Base-by-base conservation (phyloP, 2,888 invertebrate genomes). In the Dynastes maya region DNA sequence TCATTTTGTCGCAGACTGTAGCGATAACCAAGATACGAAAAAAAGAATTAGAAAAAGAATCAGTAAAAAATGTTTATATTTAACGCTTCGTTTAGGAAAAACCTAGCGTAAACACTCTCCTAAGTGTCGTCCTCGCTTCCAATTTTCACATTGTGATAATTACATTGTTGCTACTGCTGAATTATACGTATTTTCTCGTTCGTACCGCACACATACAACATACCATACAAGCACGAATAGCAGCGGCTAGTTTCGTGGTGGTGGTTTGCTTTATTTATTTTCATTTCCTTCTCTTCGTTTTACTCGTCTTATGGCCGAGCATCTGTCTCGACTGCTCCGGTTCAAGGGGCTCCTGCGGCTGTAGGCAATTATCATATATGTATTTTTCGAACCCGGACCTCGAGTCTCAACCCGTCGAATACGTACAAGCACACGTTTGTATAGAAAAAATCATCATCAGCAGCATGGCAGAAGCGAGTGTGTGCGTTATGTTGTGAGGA, bases 71-170 rank as follows among this genome's bases (percentile, higher is more conserved):
- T 68, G 68, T 68, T 68, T 68, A 68, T 49, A 29, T 68, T 68
- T 68, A 68, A 68, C 68, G 51, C 68, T 22, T 32, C 63, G 63
- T n/a, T 27, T 63, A 63, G 11, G 63, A 63, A 63, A 63, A 63
- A 27, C 45, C 32, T 11, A 63, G 22, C 63, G 32, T 63, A 68
- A 68, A 68, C 51, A 27, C 51, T 45, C 29, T 49, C 37, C 40
- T 29, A 71, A 71, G 70, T 71, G 70, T 53, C 16, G 27, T 29
- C 27, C 11, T 11, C 13, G 32, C 53, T 53, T 55, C 29, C n/a
- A 71, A 71, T 71, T 71, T 71, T 71, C 70, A 71, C 70, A 71
- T 71, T 29, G 55, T 55, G 53, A 71, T 71, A 71, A 71, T 71
- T 71, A 55, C 55, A 32, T 71, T 71, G 70, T 71, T 0, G 70